phyloP scores from a whole-genome alignment of 1,140 invertebrate genomes.

The Atta colombica region DNA sequence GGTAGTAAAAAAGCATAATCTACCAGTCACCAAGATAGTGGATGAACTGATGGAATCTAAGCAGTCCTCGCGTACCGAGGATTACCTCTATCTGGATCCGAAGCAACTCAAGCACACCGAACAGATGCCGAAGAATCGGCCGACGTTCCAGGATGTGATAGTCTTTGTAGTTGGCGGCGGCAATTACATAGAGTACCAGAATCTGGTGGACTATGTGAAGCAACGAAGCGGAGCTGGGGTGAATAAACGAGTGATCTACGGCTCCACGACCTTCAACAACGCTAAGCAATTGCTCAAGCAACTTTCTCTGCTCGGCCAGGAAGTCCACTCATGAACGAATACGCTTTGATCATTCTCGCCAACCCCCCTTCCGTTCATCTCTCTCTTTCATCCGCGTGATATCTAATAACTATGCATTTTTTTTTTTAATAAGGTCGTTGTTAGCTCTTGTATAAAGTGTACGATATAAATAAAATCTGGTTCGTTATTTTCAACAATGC shows the following conservation, averaged over 20 bases:
- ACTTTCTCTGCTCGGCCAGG: conserved; percentile 91
- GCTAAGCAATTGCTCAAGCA: conserved; percentile 97
- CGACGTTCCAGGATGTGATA: conserved; percentile 95
- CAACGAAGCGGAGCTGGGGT: conserved; percentile 91
- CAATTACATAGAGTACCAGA: conserved; percentile 99
- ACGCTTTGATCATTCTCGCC: not conserved
- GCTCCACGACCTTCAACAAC: conserved; percentile 97
- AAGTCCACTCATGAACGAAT: conserved; percentile 87
- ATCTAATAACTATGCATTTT: conserved; percentile 19
- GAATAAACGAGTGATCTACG: conserved; percentile 96
- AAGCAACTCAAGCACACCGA: conserved; percentile 94
- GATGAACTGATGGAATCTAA: conserved; percentile 96
- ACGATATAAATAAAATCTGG: conserved; percentile 69
- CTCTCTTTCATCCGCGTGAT: not conserved
- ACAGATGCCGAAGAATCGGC: conserved; percentile 88
- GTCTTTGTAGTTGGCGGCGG: conserved; percentile 99
- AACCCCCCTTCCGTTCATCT: not conserved
- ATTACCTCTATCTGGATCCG: conserved; percentile 97
- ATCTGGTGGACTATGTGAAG: conserved; percentile 98
- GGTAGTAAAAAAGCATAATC: conserved; percentile 98
- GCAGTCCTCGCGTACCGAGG: conserved; percentile 92
- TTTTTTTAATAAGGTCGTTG: conserved; percentile 48
- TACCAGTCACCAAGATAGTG: conserved; percentile 96
- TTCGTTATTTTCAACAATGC: conserved; percentile 71
- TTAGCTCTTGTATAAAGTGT: conserved; percentile 69